phyloP scores from a whole-genome alignment of 1,140 invertebrate species.

The Dendroctonus valens region DNA sequence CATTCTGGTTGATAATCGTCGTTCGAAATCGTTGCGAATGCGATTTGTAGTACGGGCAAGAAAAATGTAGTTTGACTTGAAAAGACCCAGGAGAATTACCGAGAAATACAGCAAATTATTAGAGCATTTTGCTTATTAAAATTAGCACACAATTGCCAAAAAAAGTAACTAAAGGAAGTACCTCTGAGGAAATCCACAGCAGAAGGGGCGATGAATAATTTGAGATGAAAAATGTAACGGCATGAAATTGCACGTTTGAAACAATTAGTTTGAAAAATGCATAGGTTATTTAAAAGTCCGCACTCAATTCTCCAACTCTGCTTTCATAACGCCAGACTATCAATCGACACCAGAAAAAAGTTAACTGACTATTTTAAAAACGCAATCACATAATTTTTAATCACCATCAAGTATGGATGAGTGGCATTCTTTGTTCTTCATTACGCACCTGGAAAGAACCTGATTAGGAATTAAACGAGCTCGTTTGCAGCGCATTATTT shows the following conservation, averaged over 20 bases:
- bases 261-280: too few species aligned
- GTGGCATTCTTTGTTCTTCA: conserved; percentile 27
- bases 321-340: not conserved
- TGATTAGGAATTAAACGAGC: conserved; percentile 33
- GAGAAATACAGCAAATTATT: too few species aligned
- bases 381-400: conserved; percentile 31
- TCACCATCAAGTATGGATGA: conserved; percentile 25
- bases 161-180: too few species aligned
- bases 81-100: not conserved
- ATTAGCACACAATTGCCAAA: too few species aligned
- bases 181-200: too few species aligned
- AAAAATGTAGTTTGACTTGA: not conserved
- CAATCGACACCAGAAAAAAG: conserved; percentile 6
- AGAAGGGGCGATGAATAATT: too few species aligned
- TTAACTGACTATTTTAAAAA: conserved; percentile 17
- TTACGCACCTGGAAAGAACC: conserved; percentile 28
- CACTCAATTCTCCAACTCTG: too few species aligned
- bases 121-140: too few species aligned
- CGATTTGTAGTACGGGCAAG: not conserved
- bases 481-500: conserved; percentile 17
- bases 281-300: not conserved
- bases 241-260: too few species aligned
- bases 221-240: too few species aligned
- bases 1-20: conserved; percentile 18
- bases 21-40: not conserved